phyloP scores from a whole-genome alignment of 2,113 vertebrate species.

The Oostethus manadensis region DNA sequence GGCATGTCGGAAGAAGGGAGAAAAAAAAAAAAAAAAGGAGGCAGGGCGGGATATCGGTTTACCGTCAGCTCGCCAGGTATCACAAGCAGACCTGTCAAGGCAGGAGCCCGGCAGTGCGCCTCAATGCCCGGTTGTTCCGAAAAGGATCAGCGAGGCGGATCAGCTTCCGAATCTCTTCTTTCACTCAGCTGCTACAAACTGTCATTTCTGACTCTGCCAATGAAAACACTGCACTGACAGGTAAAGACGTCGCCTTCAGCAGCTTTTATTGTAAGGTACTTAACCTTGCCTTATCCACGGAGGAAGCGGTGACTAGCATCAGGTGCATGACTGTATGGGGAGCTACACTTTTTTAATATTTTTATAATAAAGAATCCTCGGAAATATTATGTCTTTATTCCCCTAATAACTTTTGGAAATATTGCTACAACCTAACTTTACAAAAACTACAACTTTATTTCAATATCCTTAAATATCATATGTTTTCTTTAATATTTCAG shows the following conservation, averaged over 20 bases:
- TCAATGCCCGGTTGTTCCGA: conserved; percentile 50
- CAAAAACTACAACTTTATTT: too few species aligned
- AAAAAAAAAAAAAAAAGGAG: not conserved
- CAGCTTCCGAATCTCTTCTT: conserved; percentile 55
- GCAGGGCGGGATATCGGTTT: conserved; percentile 44
- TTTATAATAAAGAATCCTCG: too few species aligned
- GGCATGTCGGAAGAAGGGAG: conserved; percentile 28
- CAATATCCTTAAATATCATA: too few species aligned
- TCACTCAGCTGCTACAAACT: conserved; percentile 51
- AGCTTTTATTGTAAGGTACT: not conserved
- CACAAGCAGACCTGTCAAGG: conserved; percentile 52
- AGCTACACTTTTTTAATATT: too few species aligned
- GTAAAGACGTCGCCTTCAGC: conserved; percentile 24
- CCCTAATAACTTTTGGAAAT: too few species aligned
- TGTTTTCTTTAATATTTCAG: too few species aligned
- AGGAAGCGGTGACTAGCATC: too few species aligned
- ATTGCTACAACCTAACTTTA: too few species aligned
- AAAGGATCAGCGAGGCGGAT: conserved; percentile 59
- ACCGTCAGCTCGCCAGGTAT: conserved; percentile 51
- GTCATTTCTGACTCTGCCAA: conserved; percentile 44
- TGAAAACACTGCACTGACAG: conserved; percentile 47
- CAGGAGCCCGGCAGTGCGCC: conserved; percentile 46
- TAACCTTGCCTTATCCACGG: not conserved
- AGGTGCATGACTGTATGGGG: too few species aligned
- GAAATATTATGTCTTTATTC: too few species aligned